A percentile compares a stretch with the other conserved stretches of the same genome.
Conservation (phyloP, 2,113 vertebrate genomes). For the Nycticryphes semicollaris region DNA sequence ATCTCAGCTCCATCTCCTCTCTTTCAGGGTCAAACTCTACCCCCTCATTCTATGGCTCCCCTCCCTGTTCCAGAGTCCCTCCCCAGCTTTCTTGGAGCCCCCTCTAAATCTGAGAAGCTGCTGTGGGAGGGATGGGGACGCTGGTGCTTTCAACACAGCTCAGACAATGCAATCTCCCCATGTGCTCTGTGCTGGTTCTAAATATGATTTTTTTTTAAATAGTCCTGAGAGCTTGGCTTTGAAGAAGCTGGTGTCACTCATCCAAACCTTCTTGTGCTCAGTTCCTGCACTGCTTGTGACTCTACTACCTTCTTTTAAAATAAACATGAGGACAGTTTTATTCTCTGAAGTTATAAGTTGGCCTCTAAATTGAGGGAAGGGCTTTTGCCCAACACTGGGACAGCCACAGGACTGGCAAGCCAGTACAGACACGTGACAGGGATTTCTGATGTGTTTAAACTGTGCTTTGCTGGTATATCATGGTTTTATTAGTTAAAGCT, state of each 20-base stretch:
- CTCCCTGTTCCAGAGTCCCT: no score
- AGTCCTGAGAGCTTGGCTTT: neutral
- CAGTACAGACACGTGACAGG: accelerated
- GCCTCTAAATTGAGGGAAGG: neutral
- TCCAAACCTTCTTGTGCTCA: neutral
- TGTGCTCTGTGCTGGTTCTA: neutral
- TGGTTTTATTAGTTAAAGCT: neutral
- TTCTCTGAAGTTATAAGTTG: neutral
- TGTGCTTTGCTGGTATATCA: neutral
- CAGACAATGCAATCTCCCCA: accelerated
- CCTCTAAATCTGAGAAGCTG: neutral
- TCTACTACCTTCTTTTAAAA: neutral
- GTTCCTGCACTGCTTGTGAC: neutral
- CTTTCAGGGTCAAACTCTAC: no score
- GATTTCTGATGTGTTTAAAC: neutral
- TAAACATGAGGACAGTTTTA: neutral
- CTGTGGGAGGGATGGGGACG: neutral
- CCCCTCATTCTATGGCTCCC: no score
- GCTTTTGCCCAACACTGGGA: neutral
- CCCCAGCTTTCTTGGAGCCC: neutral
- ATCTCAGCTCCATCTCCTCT: no score
- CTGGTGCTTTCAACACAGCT: neutral
- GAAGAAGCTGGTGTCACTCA: neutral
- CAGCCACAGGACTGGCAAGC: neutral
- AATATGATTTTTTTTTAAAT: neutral